Base-by-base conservation (phyloP, 2,888 invertebrate species). In the Drosophila acutilabella region DNA sequence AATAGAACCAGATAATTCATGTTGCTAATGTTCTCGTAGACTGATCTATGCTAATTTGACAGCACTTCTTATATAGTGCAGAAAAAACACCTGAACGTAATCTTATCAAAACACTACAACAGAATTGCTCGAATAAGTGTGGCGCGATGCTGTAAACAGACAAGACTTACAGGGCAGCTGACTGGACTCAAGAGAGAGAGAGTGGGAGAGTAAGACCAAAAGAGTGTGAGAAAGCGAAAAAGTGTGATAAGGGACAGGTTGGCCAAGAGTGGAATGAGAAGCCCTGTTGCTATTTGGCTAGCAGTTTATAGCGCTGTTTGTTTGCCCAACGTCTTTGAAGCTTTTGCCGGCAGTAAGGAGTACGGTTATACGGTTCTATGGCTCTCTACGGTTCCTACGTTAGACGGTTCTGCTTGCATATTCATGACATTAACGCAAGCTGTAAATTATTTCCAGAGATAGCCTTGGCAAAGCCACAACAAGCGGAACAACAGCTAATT, bases 401-500 rank as follows among this genome's bases (percentile, higher is more conserved):
- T 23, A 23, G 4, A 26, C 26, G 26, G 26, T 30, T 26, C 64
- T 65, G 71, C 77, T 77, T 79, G 77, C 86, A 86, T 83, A 83
- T 86, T 86, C 83, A 83, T 80, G 81, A 73, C 86, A 80, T 74
- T 76, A 76, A 67, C 80, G 74, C 69, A 67, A 67, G 81, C 74
- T 83, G 81, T 83, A 86, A 83, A 83, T 83, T 83, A 83, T 81
- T 73, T 74, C 38, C 74, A 68, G 66, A 86, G 79, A 86, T 76
- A 83, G 86, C 68, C 69, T 36, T 38, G 64, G 61, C 69, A 33
- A 74, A 74, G 72, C 82, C 82, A 65, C 78, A 72, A 69, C 82
- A 76, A 74, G 71, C 70, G 68, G 56, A 78, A 71, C 59, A 70
- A 71, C 82, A 66, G 88, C 88, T 90, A 90, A 90, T 90, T 90